Base-by-base conservation (phyloP, 2,113 vertebrate genomes). In the Echinops telfairi region DNA sequence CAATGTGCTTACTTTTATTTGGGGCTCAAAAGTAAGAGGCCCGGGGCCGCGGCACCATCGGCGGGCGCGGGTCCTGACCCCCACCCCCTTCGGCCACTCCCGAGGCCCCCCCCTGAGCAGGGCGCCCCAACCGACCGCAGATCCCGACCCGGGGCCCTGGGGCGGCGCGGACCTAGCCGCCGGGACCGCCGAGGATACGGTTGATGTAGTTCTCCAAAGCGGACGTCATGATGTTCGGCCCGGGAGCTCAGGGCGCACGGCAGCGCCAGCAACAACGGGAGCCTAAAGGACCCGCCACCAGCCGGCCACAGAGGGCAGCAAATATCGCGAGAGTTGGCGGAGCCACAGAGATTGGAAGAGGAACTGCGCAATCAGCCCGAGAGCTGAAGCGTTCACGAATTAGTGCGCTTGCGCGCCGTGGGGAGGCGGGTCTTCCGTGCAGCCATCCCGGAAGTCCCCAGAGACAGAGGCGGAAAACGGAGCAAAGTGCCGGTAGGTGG, bases 201-300 rank as follows among this genome's bases (percentile, higher is more conserved):
- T 98, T 98, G 92, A 98, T 98, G 87, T 98, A 98, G 64, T 97
- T 98, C 91, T 98, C 98, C 95, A 98, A 40, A 0, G 98, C 98
- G 2, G 98, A 98, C 0, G 98, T 98, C 98, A 98, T 98, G 36
- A 9, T 84, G 75, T 4, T 31, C 58, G 25, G 88, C 73, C 1
- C 75, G 16, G 31, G 40, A 1, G 0, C 31, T 31, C 75, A 53
- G 20, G 33, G n/a, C 6, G 40, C 68, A 0, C 33, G 0, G 3
- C 8, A 1, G 1, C 2, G 0, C 11, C 4, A 0, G 5, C 2
- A 0, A 1, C 3, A 2, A 36, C 1, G 0, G 0, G 1, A 89
- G 33, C 23, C 58, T 11, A 40, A 78, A 78, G 0, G 0, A 11
- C 33, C 68, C 81, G 79, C 70, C 31, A 38, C 14, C 1, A 8